A percentile compares a stretch with the other conserved stretches of the same genome.
phyloP scores from a whole-genome alignment of 2,113 vertebrate species.

The Callithrix jacchus region DNA sequence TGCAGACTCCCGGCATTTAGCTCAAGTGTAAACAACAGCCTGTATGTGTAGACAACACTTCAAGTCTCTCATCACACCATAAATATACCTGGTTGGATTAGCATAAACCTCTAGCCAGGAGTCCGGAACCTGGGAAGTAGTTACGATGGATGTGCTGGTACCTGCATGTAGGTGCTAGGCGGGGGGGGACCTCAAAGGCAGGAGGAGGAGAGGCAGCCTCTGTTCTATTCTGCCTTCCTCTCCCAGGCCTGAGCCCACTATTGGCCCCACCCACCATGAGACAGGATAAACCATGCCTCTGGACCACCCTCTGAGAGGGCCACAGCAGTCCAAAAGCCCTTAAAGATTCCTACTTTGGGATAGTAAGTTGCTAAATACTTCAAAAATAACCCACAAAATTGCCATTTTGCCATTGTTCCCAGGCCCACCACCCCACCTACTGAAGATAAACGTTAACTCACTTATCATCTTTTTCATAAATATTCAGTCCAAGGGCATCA shows the following conservation, averaged over 20 bases:
- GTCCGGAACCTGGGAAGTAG: background rate
- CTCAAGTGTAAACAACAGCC: background rate
- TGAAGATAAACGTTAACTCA: constrained; percentile 80
- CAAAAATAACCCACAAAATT: accelerated
- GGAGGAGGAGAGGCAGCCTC: background rate
- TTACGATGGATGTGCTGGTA: background rate
- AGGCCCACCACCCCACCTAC: background rate
- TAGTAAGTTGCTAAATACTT: background rate
- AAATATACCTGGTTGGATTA: background rate
- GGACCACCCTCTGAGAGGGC: background rate
- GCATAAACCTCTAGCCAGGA: background rate
- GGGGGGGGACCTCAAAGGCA: background rate
- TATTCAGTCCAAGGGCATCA: constrained; percentile 96
- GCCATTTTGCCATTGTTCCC: background rate
- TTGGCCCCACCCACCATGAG: accelerated
- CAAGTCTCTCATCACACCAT: background rate
- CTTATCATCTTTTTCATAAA: constrained; percentile 97
- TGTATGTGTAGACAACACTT: too few species aligned
- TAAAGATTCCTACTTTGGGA: accelerated
- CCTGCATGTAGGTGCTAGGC: background rate
- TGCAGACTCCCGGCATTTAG: background rate
- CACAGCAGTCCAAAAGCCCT: background rate
- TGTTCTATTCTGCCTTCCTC: background rate
- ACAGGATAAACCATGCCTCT: accelerated
- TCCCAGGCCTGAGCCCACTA: background rate